Percentiles rank a stretch among this genome's conserved stretches.
Conservation (phyloP, 2,888 invertebrate genomes). For the Rhingia campestris region DNA sequence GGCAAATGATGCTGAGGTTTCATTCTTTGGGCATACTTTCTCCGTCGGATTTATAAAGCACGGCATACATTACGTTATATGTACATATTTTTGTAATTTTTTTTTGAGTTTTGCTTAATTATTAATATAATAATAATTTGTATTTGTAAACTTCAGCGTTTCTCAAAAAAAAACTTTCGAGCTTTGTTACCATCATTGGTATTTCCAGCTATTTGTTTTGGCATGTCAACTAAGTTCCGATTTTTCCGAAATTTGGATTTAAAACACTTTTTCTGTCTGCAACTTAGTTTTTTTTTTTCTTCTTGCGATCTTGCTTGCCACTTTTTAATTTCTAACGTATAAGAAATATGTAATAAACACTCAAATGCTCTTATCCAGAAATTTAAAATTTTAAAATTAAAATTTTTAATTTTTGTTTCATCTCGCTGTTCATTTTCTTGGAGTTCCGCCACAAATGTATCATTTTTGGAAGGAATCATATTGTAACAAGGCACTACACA, state of each 20-base stretch:
- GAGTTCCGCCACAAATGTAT: slow-evolving; percentile 33
- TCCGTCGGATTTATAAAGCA: too few species aligned
- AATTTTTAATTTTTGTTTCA: too few species aligned
- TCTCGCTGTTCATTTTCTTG: slow-evolving; percentile 27
- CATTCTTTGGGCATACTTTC: too few species aligned
- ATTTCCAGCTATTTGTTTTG: too few species aligned
- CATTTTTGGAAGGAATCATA: slow-evolving; percentile 28
- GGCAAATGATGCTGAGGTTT: too few species aligned
- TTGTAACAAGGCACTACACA: slow-evolving; percentile 41
- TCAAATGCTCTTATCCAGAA: too few species aligned
- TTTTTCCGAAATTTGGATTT: slow-evolving; percentile 9
- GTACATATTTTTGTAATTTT: too few species aligned
- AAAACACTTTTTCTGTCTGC: slow-evolving; percentile 1
- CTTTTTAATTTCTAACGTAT: slow-evolving; percentile 8
- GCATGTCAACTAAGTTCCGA: slow-evolving; percentile 3
- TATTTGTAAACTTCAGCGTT: slow-evolving; percentile 9
- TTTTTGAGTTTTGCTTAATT: too few species aligned
- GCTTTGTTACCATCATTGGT: slow-evolving; percentile 34
- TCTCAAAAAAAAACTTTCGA: slow-evolving; percentile 11
- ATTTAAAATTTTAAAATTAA: too few species aligned
- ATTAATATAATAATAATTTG: too few species aligned
- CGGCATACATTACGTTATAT: too few species aligned
- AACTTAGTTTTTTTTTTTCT: slow-evolving; percentile 24
- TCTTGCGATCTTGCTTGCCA: slow-evolving; percentile 39
- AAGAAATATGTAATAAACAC: too few species aligned